Conservation (phyloP, 2,888 invertebrate genomes). For the Aquatica leii region DNA sequence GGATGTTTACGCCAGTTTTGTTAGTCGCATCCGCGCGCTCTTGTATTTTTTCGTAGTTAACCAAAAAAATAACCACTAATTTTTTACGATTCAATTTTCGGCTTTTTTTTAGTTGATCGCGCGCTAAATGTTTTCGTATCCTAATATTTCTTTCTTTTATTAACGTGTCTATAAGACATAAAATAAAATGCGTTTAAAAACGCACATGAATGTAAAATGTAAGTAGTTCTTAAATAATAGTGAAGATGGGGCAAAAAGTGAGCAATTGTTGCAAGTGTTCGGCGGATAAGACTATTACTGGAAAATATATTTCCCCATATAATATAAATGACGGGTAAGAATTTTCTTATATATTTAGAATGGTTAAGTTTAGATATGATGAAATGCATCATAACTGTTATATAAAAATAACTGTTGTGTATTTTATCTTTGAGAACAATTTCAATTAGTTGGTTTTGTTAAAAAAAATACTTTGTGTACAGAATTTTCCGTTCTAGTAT, state of each 20-base stretch:
- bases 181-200: too few relatives aligned
- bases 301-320: constrained; percentile 43
- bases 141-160: too few relatives aligned
- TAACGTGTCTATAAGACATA: too few relatives aligned
- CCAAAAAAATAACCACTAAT: too few relatives aligned
- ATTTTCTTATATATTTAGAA: constrained; percentile 19
- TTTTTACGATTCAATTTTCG: constrained; percentile 1
- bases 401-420: constrained; percentile 23
- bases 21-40: constrained; percentile 42
- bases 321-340: constrained; percentile 10
- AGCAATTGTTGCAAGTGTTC: constrained; percentile 60
- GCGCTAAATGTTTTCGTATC: not conserved
- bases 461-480: too few relatives aligned
- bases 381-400: constrained; percentile 21
- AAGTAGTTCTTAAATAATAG: too few relatives aligned
- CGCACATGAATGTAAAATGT: too few relatives aligned
- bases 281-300: constrained; percentile 51
- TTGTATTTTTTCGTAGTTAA: constrained; percentile 18
- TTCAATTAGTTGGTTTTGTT: too few relatives aligned
- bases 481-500: too few relatives aligned
- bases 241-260: constrained; percentile 59
- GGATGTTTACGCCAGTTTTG: constrained; percentile 44
- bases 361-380: constrained; percentile 18
- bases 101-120: not conserved
- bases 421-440: too few relatives aligned